A percentile compares a stretch with the other conserved stretches of the same genome.
These are phyloP conservation scores for Tanypteryx hageni DNA, from an alignment of 2,888 invertebrate species.

Conservation along the genomic window DNA sequence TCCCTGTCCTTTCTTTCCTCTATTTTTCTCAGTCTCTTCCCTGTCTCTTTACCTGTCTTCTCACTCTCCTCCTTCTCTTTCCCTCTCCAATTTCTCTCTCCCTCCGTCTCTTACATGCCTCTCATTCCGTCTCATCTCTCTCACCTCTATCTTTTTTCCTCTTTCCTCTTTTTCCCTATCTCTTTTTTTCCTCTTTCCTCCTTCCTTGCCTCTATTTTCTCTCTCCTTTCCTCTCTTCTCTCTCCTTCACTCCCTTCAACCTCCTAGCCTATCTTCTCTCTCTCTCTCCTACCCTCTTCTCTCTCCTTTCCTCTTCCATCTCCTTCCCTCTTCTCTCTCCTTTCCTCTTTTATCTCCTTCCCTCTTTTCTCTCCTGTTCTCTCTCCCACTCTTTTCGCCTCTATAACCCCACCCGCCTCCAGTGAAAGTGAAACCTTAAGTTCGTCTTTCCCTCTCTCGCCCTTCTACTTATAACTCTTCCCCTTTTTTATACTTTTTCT, in stretches of 20 bases:
- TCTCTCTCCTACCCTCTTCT: background rate
- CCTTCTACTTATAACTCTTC: background rate
- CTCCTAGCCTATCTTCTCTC: background rate
- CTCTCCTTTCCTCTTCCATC: background rate
- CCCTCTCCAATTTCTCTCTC: background rate
- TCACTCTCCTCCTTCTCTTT: background rate
- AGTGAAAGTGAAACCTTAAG: background rate
- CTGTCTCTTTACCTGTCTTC: background rate
- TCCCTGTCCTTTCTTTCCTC: background rate
- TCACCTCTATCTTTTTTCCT: background rate
- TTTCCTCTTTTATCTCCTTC: background rate
- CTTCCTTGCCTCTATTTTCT: no score
- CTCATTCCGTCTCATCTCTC: background rate
- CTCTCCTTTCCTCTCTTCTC: background rate
- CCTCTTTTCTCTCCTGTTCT: background rate
- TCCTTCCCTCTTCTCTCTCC: background rate
- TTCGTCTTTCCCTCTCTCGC: background rate
- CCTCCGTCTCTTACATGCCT: background rate
- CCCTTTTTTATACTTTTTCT: background rate
- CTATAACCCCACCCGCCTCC: background rate
- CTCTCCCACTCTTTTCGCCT: background rate
- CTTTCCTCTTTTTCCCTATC: background rate
- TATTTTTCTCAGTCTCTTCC: background rate
- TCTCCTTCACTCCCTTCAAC: background rate
- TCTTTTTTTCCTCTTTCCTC: background rate